Conservation (phyloP, 2,888 invertebrate species). For the Neoscelio sp. region DNA sequence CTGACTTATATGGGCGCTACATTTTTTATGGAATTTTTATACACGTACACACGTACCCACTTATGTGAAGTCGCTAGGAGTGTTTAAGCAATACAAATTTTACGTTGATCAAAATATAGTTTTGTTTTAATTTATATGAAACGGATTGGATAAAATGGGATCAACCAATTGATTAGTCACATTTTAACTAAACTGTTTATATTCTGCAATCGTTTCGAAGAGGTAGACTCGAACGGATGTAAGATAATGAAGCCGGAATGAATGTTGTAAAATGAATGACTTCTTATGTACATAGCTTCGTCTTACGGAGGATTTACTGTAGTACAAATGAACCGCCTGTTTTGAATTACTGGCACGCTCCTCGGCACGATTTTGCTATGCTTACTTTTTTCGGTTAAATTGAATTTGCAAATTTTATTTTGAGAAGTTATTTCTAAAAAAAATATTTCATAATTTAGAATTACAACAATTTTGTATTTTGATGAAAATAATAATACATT, state of each 20-base stretch:
- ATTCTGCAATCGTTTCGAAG: slow-evolving; percentile 7
- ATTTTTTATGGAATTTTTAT: slow-evolving; percentile 31
- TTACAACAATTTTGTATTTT: no score
- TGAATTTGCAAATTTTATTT: slow-evolving; percentile 34
- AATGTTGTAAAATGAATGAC: slow-evolving; percentile 6
- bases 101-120: slow-evolving; percentile 12
- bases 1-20: slow-evolving; percentile 38
- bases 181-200: no score
- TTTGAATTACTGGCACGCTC: slow-evolving; percentile 39
- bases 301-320: slow-evolving; percentile 16
- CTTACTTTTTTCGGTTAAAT: not conserved
- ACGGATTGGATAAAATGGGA: not conserved
- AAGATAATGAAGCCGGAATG: slow-evolving; percentile 1
- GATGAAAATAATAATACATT: no score
- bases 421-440: no score
- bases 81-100: slow-evolving; percentile 30
- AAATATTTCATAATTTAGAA: no score
- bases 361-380: not conserved
- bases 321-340: slow-evolving; percentile 39
- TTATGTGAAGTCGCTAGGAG: slow-evolving; percentile 35
- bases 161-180: not conserved
- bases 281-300: not conserved
- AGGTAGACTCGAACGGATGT: slow-evolving; percentile 23
- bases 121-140: no score
- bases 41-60: slow-evolving; percentile 58